Conservation (phyloP, 2,888 invertebrate genomes). For the Drosophila testacea region DNA sequence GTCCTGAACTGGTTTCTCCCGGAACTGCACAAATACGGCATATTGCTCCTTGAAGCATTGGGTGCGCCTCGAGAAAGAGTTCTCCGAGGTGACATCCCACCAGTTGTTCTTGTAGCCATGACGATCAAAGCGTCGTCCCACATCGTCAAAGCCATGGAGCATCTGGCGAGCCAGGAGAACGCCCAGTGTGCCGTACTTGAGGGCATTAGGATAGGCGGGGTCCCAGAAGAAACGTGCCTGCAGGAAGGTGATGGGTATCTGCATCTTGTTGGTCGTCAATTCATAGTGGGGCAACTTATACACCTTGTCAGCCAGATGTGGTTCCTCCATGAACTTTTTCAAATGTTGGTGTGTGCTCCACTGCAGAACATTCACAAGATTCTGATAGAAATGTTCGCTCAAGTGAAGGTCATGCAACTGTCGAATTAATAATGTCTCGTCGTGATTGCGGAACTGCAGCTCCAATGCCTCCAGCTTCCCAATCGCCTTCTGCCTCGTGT, state of each 20-base stretch:
- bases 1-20: constrained; percentile 63
- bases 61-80: constrained; percentile 63
- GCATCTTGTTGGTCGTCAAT: constrained; percentile 73
- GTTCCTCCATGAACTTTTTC: constrained; percentile 66
- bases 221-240: constrained; percentile 83
- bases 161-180: constrained; percentile 81
- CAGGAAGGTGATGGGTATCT: constrained; percentile 78
- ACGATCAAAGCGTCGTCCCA: constrained; percentile 78
- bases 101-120: constrained; percentile 77
- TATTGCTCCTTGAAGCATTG: constrained; percentile 81
- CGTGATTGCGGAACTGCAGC: constrained; percentile 67
- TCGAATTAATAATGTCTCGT: constrained; percentile 58
- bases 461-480: constrained; percentile 75
- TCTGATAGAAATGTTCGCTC: constrained; percentile 69
- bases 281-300: constrained; percentile 76
- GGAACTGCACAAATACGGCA: constrained; percentile 70
- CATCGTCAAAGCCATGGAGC: constrained; percentile 81
- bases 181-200: constrained; percentile 81
- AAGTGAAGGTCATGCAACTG: constrained; percentile 66
- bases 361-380: constrained; percentile 72
- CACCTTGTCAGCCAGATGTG: constrained; percentile 58
- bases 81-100: constrained; percentile 78
- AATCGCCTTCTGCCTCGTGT: constrained; percentile 76
- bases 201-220: constrained; percentile 76
- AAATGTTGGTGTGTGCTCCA: constrained; percentile 72